phyloP scores from a whole-genome alignment of 2,888 invertebrate species.

The Mactromeris polynyma region DNA sequence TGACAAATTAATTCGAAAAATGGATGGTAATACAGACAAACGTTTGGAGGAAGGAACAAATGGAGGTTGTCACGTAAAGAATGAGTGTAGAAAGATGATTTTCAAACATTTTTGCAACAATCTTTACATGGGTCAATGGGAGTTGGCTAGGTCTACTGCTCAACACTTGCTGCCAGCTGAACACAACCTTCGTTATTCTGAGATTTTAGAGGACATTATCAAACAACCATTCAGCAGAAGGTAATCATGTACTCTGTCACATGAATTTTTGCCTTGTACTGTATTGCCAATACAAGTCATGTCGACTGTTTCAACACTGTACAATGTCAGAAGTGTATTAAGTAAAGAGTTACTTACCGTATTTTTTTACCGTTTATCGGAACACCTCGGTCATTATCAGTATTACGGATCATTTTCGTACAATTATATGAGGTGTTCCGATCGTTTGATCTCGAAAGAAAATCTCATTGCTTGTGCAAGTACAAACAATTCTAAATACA shows the following conservation, averaged over 20 bases:
- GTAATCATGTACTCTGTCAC: constrained; percentile 65
- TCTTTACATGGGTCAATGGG: constrained; percentile 85
- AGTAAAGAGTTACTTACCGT: no score
- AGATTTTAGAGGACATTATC: constrained; percentile 76
- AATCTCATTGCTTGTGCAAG: no score
- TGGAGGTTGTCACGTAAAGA: not conserved
- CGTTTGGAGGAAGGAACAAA: not conserved
- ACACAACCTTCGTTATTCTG: constrained; percentile 65
- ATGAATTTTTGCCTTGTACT: no score
- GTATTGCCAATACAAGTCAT: no score
- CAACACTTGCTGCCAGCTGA: constrained; percentile 57
- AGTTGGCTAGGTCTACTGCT: constrained; percentile 81
- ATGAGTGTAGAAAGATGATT: not conserved
- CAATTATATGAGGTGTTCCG: no score
- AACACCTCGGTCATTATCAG: no score
- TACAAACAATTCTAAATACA: no score
- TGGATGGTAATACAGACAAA: not conserved
- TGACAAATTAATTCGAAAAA: not conserved
- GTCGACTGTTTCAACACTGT: no score
- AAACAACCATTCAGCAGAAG: constrained; percentile 80
- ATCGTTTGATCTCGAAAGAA: no score
- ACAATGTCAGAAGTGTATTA: no score
- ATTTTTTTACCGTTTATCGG: no score
- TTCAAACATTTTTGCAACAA: constrained; percentile 82
- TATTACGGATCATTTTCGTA: no score